Evolutionary conservation across 2,797 vertebrate species (phyloP).

Genomic region (Macrochelys suwanniensis): DNA sequence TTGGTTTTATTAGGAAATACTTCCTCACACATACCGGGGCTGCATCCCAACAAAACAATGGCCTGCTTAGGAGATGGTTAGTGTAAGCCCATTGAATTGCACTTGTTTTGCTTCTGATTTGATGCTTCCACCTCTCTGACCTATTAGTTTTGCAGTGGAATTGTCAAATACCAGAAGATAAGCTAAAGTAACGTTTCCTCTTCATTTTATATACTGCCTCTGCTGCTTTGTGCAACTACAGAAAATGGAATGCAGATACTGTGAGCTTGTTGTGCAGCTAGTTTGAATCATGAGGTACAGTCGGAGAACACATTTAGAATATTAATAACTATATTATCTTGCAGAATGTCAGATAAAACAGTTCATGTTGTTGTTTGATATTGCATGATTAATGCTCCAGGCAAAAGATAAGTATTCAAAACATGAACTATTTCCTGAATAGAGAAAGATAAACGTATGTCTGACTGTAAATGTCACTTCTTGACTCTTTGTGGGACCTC

Average conservation of each 20-base stretch:
- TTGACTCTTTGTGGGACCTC: slow-evolving; percentile 6
- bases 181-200: slow-evolving; percentile 24
- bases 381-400: slow-evolving; percentile 57
- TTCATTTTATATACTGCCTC: slow-evolving; percentile 47
- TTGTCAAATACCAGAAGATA: slow-evolving; percentile 19
- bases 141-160: background rate
- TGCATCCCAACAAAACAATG: background rate
- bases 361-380: slow-evolving; percentile 30
- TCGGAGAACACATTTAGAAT: slow-evolving; percentile 42
- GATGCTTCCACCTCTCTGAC: background rate
- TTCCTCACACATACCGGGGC: background rate
- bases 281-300: slow-evolving; percentile 59
- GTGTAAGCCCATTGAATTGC: background rate
- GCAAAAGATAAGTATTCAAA: background rate
- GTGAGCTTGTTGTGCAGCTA: slow-evolving; percentile 31
- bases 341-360: slow-evolving; percentile 33
- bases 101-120: background rate
- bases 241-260: slow-evolving; percentile 55
- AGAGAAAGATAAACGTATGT: slow-evolving; percentile 53
- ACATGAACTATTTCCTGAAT: slow-evolving; percentile 31
- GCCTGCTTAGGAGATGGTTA: background rate
- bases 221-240: slow-evolving; percentile 36
- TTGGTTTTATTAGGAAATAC: background rate
- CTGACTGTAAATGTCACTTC: slow-evolving; percentile 37
- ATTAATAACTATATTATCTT: background rate